Evolutionary conservation across 2,113 vertebrate species (phyloP).

Genomic region (Lasiurus borealis): DNA sequence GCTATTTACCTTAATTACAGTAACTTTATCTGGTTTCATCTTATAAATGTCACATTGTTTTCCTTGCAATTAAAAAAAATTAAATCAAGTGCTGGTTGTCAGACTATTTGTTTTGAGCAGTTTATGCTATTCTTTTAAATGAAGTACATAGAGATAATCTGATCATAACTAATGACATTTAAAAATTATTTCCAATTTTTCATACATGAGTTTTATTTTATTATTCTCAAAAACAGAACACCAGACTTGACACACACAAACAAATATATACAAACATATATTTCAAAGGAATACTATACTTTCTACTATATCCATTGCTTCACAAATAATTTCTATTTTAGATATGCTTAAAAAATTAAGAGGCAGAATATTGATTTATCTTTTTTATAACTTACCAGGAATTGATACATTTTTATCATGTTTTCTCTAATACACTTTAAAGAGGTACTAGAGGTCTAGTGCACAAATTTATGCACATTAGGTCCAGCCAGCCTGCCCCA

Average conservation of each 20-base stretch:
- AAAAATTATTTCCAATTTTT: constrained; percentile 42
- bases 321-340: constrained; percentile 28
- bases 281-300: neutral
- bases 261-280: neutral
- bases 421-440: constrained; percentile 4
- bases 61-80: constrained; percentile 48
- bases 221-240: constrained; percentile 24
- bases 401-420: neutral
- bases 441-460: neutral
- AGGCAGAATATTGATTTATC: neutral
- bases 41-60: constrained; percentile 70
- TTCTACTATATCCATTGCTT: neutral
- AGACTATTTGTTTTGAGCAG: constrained; percentile 49
- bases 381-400: constrained; percentile 23
- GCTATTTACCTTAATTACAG: constrained; percentile 59
- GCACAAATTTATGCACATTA: too few species aligned
- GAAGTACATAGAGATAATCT: neutral
- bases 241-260: neutral
- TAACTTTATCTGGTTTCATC: constrained; percentile 49
- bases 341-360: neutral
- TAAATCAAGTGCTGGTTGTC: constrained; percentile 49
- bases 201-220: neutral
- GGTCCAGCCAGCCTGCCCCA: too few species aligned
- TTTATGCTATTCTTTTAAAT: constrained; percentile 57
- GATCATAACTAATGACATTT: neutral